Base-by-base conservation (phyloP, 2,797 vertebrate species). In the Oreortyx pictus region DNA sequence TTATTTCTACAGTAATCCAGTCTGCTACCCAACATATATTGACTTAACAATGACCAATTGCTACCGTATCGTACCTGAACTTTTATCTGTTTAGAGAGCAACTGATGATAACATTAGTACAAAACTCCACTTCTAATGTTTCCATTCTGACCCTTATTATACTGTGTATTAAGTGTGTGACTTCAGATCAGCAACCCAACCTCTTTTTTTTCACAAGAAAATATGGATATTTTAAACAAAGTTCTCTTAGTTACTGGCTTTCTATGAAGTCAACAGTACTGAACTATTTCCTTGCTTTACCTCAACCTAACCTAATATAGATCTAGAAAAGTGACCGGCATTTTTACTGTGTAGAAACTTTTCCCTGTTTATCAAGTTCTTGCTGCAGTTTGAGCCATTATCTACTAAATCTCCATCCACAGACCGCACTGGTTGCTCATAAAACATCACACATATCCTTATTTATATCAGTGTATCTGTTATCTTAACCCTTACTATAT, bases 31-130 rank as follows among this genome's bases (percentile, higher is more conserved):
- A 29, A 52, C 27, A 52, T 10, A 52, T 16, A 52, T 52, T 6
- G 25, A 50, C 14, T 27, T 52, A n/a, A 52, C 50, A 9, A 52
- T 83, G 46, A 24, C 46, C 91, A 59, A 67, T 78, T 49, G 72
- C 25, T 62, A 56, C n/a, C 39, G 14, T 54, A 46, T 71, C 67
- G n/a, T 23, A 72, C 20, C 44, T 50, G 35, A 76, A 37, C 60
- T 89, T 96, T 93, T 56, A 83, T 50, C 61, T 59, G 8, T 78
- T 86, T 88, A 76, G 50, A 78, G 19, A 78, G n/a, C 33, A 89
- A 68, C 25, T 39, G 70, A 82, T 71, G 65, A 47, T 9, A 90
- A 60, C 9, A 88, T 8, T 37, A 90, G 29, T n/a, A 72, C 0
- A 60, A 50, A 88, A 83, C 10, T 49, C 43, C 65, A 59, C 3